Conservation (phyloP, 2,797 vertebrate species). For the Darevskia nairensis region DNA sequence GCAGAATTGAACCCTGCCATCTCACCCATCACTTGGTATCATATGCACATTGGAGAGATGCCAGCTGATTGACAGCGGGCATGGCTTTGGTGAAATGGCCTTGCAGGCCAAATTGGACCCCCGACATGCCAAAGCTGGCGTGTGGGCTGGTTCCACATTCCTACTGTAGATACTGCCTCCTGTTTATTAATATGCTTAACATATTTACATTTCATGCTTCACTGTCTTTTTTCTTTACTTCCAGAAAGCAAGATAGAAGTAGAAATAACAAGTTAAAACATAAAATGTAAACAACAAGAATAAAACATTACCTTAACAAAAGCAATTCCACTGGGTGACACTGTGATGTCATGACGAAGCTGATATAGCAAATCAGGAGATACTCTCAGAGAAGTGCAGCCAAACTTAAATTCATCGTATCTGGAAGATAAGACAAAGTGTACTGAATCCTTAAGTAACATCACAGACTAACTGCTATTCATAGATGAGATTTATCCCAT, state of each 20-base stretch:
- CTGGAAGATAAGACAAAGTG: conserved; percentile 77
- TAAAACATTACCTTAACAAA: conserved; percentile 91
- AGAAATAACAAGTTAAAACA: background rate
- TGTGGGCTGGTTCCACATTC: background rate
- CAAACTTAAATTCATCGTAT: conserved; percentile 93
- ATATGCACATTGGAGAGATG: no score
- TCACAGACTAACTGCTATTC: background rate
- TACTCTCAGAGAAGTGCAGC: conserved; percentile 91
- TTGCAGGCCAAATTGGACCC: no score
- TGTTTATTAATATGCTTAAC: background rate
- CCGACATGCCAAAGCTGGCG: no score
- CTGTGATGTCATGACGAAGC: conserved; percentile 91
- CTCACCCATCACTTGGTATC: no score
- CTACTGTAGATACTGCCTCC: background rate
- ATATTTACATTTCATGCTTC: background rate
- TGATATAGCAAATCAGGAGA: conserved; percentile 92
- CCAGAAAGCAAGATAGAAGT: background rate
- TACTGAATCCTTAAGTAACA: background rate
- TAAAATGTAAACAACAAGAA: background rate
- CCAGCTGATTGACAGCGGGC: background rate
- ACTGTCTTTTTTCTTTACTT: background rate
- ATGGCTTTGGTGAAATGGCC: no score
- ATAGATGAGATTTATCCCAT: background rate
- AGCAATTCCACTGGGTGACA: conserved; percentile 93
- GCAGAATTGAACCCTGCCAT: no score